Conservation (phyloP, 2,797 vertebrate species). For the Podargus strigoides region DNA sequence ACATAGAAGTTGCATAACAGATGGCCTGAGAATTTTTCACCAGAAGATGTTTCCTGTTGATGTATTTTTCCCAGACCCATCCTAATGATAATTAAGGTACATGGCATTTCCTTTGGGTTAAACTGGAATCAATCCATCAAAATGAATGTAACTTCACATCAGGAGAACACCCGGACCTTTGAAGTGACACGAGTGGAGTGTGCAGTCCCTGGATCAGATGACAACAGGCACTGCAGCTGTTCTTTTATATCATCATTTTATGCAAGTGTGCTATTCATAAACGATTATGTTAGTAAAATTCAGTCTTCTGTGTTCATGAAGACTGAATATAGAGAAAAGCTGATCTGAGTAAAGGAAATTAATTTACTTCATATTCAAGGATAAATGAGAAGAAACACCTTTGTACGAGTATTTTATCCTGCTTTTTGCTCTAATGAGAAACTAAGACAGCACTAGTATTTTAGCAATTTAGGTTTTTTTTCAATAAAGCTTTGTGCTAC, state of each 20-base stretch:
- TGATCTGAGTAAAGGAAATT: background rate
- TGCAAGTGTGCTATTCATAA: background rate
- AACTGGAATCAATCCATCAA: background rate
- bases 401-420: background rate
- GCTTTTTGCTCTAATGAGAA: background rate
- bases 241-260: background rate
- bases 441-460: background rate
- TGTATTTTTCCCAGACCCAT: background rate
- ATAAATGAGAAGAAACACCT: background rate
- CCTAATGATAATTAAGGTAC: background rate
- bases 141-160: background rate
- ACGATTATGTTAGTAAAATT: background rate
- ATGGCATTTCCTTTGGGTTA: background rate
- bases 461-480: background rate
- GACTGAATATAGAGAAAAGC: background rate
- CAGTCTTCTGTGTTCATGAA: background rate
- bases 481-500: background rate
- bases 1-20: background rate
- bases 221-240: background rate
- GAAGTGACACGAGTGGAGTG: background rate
- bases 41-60: background rate
- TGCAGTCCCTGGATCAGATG: background rate
- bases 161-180: background rate
- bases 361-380: background rate
- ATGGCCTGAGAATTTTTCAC: background rate